Conservation (phyloP, 1,140 invertebrate genomes). For the Zaprionus davidi region DNA sequence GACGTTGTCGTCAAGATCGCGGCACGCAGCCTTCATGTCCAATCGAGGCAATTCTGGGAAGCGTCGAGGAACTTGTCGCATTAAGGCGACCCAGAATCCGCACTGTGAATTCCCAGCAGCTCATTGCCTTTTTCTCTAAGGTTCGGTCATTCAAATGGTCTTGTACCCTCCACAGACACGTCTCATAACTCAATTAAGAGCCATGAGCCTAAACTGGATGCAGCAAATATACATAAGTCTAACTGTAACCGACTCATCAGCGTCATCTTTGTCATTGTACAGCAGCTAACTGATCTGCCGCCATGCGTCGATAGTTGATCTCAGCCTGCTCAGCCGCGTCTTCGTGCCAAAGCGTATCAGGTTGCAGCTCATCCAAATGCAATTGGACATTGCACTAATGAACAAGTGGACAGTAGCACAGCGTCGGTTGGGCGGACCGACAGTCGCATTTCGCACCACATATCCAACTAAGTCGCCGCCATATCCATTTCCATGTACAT, state of each 20-base stretch:
- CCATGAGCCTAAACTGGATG: slow-evolving; percentile 27
- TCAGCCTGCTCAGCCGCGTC: background rate
- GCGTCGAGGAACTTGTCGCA: slow-evolving; percentile 20
- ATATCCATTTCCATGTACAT: slow-evolving; percentile 58
- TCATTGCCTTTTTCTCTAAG: slow-evolving; percentile 25
- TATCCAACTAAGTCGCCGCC: slow-evolving; percentile 60
- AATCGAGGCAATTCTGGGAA: slow-evolving; percentile 40
- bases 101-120: slow-evolving; percentile 42
- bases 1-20: slow-evolving; percentile 33
- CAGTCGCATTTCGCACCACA: slow-evolving; percentile 64
- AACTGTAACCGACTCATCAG: slow-evolving; percentile 31
- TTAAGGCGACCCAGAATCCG: slow-evolving; percentile 45
- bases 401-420: slow-evolving; percentile 48
- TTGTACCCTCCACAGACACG: slow-evolving; percentile 23
- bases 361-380: slow-evolving; percentile 41
- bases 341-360: slow-evolving; percentile 18
- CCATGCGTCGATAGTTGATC: slow-evolving; percentile 36
- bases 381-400: slow-evolving; percentile 63
- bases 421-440: slow-evolving; percentile 35
- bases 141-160: slow-evolving; percentile 55
- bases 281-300: slow-evolving; percentile 34
- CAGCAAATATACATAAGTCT: slow-evolving; percentile 46
- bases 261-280: slow-evolving; percentile 8
- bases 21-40: slow-evolving; percentile 51
- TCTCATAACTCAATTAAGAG: slow-evolving; percentile 73